Percentiles rank a stretch among this genome's conserved stretches.
Conservation (phyloP, 2,797 vertebrate genomes). For the Basileuterus tristriatus region DNA sequence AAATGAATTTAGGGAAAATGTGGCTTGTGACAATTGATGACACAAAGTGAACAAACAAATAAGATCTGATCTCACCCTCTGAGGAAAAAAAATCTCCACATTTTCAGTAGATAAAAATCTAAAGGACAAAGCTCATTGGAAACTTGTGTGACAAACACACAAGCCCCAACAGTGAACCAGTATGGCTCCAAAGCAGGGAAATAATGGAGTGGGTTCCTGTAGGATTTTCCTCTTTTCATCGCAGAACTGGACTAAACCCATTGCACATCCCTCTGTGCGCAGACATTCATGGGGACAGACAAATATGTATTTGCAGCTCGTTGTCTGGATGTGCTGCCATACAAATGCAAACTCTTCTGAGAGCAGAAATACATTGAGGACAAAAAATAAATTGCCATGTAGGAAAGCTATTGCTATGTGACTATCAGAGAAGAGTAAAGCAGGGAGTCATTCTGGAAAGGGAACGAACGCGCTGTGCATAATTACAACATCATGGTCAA, state of each 20-base stretch:
- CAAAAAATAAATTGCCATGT: background rate
- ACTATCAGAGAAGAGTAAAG: constrained; percentile 10
- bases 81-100: accelerated
- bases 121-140: background rate
- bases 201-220: background rate
- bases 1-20: background rate
- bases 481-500: constrained; percentile 44
- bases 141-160: background rate
- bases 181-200: background rate
- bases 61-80: background rate
- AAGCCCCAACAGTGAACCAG: background rate
- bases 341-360: background rate
- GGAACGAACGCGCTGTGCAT: accelerated
- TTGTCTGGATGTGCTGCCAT: background rate
- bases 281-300: accelerated
- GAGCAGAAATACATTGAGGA: background rate
- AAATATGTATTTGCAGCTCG: accelerated
- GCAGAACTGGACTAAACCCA: background rate
- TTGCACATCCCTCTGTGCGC: accelerated
- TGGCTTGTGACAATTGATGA: background rate
- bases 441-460: background rate
- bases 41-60: background rate
- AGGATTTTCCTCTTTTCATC: background rate
- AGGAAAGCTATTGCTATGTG: background rate
- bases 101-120: background rate